A percentile compares a stretch with the other conserved stretches of the same genome.
phyloP scores from a whole-genome alignment of 2,113 vertebrate species.

The Thryonomys swinderianus region DNA sequence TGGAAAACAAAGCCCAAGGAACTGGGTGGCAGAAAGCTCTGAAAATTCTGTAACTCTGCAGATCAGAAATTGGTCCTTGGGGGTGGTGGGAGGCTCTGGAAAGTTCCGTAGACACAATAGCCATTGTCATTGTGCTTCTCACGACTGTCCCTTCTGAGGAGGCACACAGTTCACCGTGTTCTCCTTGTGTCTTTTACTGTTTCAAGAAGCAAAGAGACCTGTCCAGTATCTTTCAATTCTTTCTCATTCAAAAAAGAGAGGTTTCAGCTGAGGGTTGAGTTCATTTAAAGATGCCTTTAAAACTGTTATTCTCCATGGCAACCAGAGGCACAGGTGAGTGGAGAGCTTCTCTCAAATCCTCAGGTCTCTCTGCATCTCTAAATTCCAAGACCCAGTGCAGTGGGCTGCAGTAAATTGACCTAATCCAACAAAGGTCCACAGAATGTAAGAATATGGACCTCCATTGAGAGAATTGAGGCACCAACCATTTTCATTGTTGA shows the following conservation, averaged over 20 bases:
- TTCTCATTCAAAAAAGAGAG: conserved; percentile 39
- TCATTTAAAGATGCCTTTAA: conserved; percentile 48
- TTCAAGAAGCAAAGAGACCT: neutral
- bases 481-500: neutral
- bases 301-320: conserved; percentile 56
- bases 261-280: conserved; percentile 38
- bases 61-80: neutral
- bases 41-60: neutral
- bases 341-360: neutral
- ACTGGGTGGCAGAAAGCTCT: neutral
- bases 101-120: neutral
- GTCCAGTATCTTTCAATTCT: neutral
- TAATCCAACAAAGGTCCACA: neutral
- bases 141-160: neutral
- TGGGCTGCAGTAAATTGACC: neutral
- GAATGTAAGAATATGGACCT: neutral
- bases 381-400: neutral
- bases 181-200: neutral
- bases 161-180: neutral
- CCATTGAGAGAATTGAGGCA: neutral
- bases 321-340: neutral
- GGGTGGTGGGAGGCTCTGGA: fast-evolving
- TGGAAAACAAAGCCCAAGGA: neutral
- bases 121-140: neutral
- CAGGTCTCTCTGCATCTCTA: neutral